A percentile compares a stretch with the other conserved stretches of the same genome.
phyloP scores from a whole-genome alignment of 2,113 vertebrate species.

The Collichthys lucidus region DNA sequence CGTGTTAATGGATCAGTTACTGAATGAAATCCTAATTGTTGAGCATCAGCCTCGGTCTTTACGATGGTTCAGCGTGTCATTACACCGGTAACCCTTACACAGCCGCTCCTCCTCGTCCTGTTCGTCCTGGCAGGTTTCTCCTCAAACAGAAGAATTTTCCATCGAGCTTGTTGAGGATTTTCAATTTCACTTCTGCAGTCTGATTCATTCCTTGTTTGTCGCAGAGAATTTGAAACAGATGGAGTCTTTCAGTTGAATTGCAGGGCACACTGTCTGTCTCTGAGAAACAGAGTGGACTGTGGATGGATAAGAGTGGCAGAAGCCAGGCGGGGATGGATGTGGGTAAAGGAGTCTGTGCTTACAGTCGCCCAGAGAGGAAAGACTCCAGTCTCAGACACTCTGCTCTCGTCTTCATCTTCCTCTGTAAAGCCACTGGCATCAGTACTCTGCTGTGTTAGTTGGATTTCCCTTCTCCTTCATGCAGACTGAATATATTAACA shows the following conservation, averaged over 20 bases:
- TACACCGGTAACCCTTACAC: not conserved
- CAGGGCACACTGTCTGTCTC: slow-evolving; percentile 22
- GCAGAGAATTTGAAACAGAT: slow-evolving; percentile 61
- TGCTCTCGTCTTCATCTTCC: slow-evolving; percentile 54
- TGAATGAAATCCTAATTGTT: not conserved
- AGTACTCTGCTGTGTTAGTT: slow-evolving; percentile 19
- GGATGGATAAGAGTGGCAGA: slow-evolving; percentile 40
- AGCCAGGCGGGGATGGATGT: slow-evolving; percentile 38
- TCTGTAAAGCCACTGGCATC: slow-evolving; percentile 32
- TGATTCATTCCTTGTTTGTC: slow-evolving; percentile 53
- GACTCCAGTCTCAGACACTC: slow-evolving; percentile 42
- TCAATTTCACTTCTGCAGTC: slow-evolving; percentile 37
- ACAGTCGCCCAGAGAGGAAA: slow-evolving; percentile 52
- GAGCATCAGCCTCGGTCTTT: not conserved
- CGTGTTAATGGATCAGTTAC: slow-evolving; percentile 27
- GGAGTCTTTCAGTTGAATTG: slow-evolving; percentile 54
- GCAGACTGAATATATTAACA: slow-evolving; percentile 35
- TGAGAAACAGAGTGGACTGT: slow-evolving; percentile 46
- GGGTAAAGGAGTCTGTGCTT: slow-evolving; percentile 36
- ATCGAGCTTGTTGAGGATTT: slow-evolving; percentile 29
- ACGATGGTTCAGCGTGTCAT: not conserved
- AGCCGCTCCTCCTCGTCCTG: not conserved
- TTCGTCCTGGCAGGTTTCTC: not conserved
- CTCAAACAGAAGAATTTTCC: slow-evolving; percentile 1
- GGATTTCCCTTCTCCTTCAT: slow-evolving; percentile 19